These are phyloP conservation scores for Temnothorax rugatulus DNA, from an alignment of 2,888 invertebrate species.

Conservation along the genomic window DNA sequence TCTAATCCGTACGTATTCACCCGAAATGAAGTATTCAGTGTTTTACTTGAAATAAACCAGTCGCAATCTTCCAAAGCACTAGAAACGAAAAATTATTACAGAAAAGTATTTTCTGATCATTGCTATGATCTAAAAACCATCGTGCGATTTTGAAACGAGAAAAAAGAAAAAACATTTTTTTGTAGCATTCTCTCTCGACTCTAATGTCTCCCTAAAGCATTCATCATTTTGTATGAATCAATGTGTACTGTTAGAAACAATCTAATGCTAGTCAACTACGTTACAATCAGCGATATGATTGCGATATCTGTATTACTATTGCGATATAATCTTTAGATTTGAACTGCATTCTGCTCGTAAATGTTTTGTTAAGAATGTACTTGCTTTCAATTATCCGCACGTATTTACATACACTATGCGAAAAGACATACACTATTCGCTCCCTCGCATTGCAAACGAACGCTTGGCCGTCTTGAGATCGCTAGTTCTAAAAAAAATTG, in stretches of 20 bases:
- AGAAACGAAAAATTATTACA: not conserved
- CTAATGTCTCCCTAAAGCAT: conserved; percentile 22
- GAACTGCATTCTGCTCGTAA: conserved; percentile 36
- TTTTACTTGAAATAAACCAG: not conserved
- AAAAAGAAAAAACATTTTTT: not conserved
- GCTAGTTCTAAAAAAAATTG: conserved; percentile 21
- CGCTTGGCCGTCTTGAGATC: conserved; percentile 37
- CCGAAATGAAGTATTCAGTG: not conserved
- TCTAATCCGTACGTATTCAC: not conserved
- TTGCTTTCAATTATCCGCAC: conserved; percentile 55
- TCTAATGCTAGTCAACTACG: conserved; percentile 10
- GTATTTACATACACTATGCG: conserved; percentile 68
- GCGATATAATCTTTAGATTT: conserved; percentile 34
- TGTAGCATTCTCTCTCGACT: not conserved
- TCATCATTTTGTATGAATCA: not conserved
- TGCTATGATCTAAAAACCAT: not conserved
- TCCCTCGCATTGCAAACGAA: conserved; percentile 50
- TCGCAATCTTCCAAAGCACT: not conserved
- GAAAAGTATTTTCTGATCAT: not conserved
- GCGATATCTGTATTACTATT: conserved; percentile 14
- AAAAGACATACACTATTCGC: conserved; percentile 54
- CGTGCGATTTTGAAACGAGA: not conserved
- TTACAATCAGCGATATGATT: conserved; percentile 33
- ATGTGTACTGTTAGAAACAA: not conserved
- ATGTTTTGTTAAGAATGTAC: conserved; percentile 53